Evolutionary conservation across 2,797 vertebrate species (phyloP), one percentile per base, ranked within the genome.

Genomic region (Girardinus metallicus): DNA sequence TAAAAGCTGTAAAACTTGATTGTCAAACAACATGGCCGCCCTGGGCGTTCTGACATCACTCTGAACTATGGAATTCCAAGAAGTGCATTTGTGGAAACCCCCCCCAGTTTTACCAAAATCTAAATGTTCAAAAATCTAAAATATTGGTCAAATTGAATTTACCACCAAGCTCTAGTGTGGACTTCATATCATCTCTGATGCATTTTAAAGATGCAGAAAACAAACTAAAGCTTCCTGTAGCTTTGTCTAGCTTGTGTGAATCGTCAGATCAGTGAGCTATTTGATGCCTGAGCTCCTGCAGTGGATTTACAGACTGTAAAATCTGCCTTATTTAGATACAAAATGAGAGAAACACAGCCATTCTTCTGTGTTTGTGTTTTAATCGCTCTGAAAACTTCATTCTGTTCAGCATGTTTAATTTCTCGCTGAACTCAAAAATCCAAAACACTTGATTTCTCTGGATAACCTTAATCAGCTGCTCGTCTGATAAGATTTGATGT

Each of bases 241-340:
- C 29, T 2, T 64, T 64, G 34, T 64, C 36, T 39, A 39, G 34
- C 36, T 39, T 12, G 34, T 39, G 34, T 66, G 36, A 12, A 39
- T 66, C 1, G 1, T 34, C 15, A 34, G 29, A 23, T 29, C 55
- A 29, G n/a, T 31, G 55, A 34, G 11, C 36, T 23, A 41, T 78
- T 76, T 53, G 29, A 46, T 64, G 47, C 62, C 12, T 75, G 29
- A 46, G 83, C 72, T 81, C 80, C 79, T 85, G 78, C 79, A 78
- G 94, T 95, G 94, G 94, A 95, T 95, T 94, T 95, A 93, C 90
- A 94, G 83, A 85, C 68, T 60, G 79, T 90, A 87, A 93, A 90
- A 68, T 91, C 39, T 84, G 79, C 86, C 88, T 90, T 15, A n/a
- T 81, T 79, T 84, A 79, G 72, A 68, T 75, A 18, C 62, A 85